Base-by-base conservation (phyloP, 1,140 invertebrate genomes). In the Chlorops oryzae region DNA sequence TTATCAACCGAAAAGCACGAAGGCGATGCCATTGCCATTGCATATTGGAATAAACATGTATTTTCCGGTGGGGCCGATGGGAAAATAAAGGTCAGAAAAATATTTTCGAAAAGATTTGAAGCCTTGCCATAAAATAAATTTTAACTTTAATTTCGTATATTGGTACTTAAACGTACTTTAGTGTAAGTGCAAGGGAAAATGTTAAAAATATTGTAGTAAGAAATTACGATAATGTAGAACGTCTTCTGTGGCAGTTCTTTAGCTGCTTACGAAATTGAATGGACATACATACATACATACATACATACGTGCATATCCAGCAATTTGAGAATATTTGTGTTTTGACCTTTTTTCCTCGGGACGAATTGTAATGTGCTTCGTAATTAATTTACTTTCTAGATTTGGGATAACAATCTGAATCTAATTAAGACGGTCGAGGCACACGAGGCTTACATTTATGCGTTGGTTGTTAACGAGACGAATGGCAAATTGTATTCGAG, bases 31-130 rank as follows among this genome's bases (percentile, higher is more conserved):
- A 63, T 62, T 38, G 65, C 57, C 44, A 42, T 72, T 40, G 55
- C 50, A 24, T 72, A 57, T 24, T 59, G 52, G 25, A 45, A 61
- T 39, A 51, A 58, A 32, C 63, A 67, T 49, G 47, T 72, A 44
- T 72, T 68, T 52, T 67, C 65, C 35, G 70, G 66, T 25, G 67
- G 69, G n/a, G 69, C 69, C 5, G 70, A 72, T 59, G 69, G 69
- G n/a, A 70, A 65, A 59, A 69, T 72, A 41, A 59, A 65, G 52
- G 70, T 72, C 44, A 58, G 61, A 65, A 62, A 47, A n/a, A n/a
- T n/a, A n/a, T n/a, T n/a, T n/a, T n/a, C n/a, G n/a, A n/a, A n/a
- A n/a, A n/a, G n/a, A n/a, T n/a, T n/a, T n/a, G n/a, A n/a, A n/a
- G n/a, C n/a, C n/a, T n/a, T n/a, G n/a, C n/a, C n/a, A n/a, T n/a